These are phyloP conservation scores for Sus scrofa DNA, from an alignment of 2,113 vertebrate genomes.

Conservation along the genomic window T2T-Sscrofa CM000824.6:156725001-156725500, in stretches of 20 bases:
- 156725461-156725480: neutral
- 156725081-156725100: neutral
- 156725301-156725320: fast-evolving
- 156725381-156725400: neutral
- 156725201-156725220: neutral
- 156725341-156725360: neutral
- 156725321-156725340: neutral
- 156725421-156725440: neutral
- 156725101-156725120: neutral
- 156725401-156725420: neutral
- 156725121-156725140: neutral
- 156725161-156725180: fast-evolving
- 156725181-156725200: fast-evolving
- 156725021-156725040: no score
- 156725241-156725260: neutral
- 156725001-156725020: no score
- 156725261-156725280: fast-evolving
- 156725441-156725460: neutral
- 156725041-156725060: no score
- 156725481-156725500: fast-evolving
- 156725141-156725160: fast-evolving
- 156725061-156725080: neutral
- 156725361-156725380: neutral
- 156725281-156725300: neutral
- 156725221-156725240: neutral